Conservation (phyloP, 2,113 vertebrate species). For the Amphiprion percula region DNA sequence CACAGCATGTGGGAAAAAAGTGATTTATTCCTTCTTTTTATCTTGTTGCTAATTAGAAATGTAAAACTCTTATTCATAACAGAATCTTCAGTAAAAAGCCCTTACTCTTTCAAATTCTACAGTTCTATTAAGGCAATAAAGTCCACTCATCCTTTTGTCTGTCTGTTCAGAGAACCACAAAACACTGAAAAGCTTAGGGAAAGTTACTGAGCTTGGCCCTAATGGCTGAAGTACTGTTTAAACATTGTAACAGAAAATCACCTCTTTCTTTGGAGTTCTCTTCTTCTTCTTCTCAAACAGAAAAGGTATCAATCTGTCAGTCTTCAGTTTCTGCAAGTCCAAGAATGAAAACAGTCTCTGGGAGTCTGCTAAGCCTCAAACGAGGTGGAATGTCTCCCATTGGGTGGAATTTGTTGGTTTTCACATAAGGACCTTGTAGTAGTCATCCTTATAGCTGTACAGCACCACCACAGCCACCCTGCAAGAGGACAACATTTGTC, state of each 20-base stretch:
- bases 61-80: conserved; percentile 33
- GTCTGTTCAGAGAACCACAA: neutral
- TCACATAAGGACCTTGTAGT: conserved; percentile 94
- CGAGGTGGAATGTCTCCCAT: neutral
- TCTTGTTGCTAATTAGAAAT: conserved; percentile 39
- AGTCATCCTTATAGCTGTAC: conserved; percentile 96
- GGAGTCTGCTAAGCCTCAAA: neutral
- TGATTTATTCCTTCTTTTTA: conserved; percentile 63
- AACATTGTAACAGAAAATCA: conserved; percentile 9
- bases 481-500: conserved; percentile 63
- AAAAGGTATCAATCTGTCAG: conserved; percentile 24
- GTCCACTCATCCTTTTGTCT: neutral
- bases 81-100: conserved; percentile 48
- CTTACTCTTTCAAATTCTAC: conserved; percentile 28
- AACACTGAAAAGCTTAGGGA: conserved; percentile 28
- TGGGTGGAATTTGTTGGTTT: neutral
- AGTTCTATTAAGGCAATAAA: conserved; percentile 68
- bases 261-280: conserved; percentile 24
- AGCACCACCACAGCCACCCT: conserved; percentile 92
- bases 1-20: conserved; percentile 55
- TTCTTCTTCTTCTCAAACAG: conserved; percentile 5
- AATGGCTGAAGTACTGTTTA: conserved; percentile 37
- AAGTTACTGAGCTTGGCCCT: conserved; percentile 11
- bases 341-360: conserved; percentile 2
- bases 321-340: conserved; percentile 22